Evolutionary conservation across 2,888 invertebrate genomes (phyloP).

Genomic region (Leptopterna dolabrata): DNA sequence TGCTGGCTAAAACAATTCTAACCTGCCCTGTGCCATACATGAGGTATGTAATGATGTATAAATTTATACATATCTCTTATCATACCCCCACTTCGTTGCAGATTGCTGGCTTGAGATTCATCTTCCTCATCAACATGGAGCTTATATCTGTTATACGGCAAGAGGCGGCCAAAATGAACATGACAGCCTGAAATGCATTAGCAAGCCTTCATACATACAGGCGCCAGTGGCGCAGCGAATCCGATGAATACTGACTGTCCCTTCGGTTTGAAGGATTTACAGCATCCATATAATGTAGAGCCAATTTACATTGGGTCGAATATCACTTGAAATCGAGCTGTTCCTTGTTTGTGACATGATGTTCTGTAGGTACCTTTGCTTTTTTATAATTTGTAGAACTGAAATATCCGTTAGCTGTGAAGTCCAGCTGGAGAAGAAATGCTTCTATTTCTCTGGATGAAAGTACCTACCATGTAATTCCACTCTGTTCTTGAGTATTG

Average conservation of each 20-base stretch:
- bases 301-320: background rate
- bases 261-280: background rate
- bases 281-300: background rate
- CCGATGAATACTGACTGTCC: background rate
- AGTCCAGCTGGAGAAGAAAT: background rate
- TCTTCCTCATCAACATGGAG: slow-evolving; percentile 93
- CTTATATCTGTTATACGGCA: slow-evolving; percentile 89
- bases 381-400: background rate
- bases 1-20: no score
- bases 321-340: background rate
- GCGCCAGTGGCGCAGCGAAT: background rate
- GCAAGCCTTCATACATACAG: background rate
- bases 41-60: no score
- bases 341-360: background rate
- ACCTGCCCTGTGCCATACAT: no score
- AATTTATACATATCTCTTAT: no score
- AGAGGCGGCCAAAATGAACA: slow-evolving; percentile 81
- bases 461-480: no score
- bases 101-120: slow-evolving; percentile 91
- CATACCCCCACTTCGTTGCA: slow-evolving; percentile 68
- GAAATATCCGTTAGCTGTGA: background rate
- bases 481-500: no score
- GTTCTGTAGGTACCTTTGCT: background rate
- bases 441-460: no score
- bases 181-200: slow-evolving; percentile 65